Conservation (phyloP, 92 coral and sea anemone genomes). For the Actinostola sp. region DNA sequence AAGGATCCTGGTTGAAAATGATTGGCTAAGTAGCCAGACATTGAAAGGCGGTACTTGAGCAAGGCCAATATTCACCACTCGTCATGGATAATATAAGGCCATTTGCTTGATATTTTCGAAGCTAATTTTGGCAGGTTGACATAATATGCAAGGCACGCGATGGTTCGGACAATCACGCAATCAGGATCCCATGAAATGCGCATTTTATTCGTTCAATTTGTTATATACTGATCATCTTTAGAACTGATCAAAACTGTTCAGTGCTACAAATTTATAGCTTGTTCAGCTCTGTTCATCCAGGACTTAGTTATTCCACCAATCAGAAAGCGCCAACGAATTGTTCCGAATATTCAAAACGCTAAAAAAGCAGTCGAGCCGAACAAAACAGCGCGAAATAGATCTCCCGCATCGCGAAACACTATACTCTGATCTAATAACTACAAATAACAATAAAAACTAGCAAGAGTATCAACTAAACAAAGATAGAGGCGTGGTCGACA, state of each 20-base stretch:
- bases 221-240: too few relatives aligned
- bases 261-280: too few relatives aligned
- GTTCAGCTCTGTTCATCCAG: background rate
- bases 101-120: constrained; percentile 42
- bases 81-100: constrained; percentile 26
- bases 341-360: constrained; percentile 21
- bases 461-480: background rate
- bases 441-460: background rate
- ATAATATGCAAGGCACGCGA: constrained; percentile 77
- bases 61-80: constrained; percentile 32
- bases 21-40: constrained; percentile 67
- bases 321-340: constrained; percentile 26
- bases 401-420: constrained; percentile 3
- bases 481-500: constrained; percentile 9
- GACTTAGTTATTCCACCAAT: constrained; percentile 7
- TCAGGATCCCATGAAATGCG: background rate
- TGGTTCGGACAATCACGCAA: constrained; percentile 10
- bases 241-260: too few relatives aligned
- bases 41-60: constrained; percentile 27
- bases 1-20: constrained; percentile 14
- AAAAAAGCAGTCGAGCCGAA: constrained; percentile 19
- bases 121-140: constrained; percentile 85
- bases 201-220: background rate
- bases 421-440: background rate
- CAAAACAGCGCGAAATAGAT: constrained; percentile 6